phyloP scores from a whole-genome alignment of 2,113 vertebrate genomes.

The Ifrita kowaldi region DNA sequence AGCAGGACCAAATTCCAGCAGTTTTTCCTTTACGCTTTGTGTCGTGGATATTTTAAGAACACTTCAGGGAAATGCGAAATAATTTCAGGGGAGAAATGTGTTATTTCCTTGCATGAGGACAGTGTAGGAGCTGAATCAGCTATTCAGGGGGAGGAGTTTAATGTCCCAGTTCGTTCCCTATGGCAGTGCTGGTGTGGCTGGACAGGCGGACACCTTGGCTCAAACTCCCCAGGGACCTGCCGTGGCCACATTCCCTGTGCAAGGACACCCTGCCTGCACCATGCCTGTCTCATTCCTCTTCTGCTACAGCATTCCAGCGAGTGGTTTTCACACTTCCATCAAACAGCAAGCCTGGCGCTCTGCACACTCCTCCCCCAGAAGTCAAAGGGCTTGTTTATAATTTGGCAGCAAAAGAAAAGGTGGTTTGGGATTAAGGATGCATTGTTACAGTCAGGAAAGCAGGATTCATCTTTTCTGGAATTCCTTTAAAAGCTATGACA shows the following conservation, averaged over 20 bases:
- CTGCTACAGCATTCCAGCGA: fast-evolving
- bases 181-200: neutral
- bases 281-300: neutral
- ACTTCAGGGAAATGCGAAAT: neutral
- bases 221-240: neutral
- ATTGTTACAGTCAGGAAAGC: neutral
- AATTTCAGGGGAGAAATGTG: neutral
- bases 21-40: neutral
- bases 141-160: neutral
- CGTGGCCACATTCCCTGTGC: fast-evolving
- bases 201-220: neutral
- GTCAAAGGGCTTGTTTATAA: neutral
- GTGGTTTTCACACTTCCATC: fast-evolving
- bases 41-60: neutral
- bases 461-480: neutral
- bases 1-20: neutral
- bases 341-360: neutral
- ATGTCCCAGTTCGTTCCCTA: neutral
- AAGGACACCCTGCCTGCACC: fast-evolving
- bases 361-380: neutral
- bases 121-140: neutral
- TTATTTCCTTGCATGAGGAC: neutral
- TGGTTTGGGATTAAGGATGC: neutral
- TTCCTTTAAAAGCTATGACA: neutral
- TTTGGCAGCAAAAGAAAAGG: neutral